A percentile compares a stretch with the other conserved stretches of the same genome.
Conservation (phyloP, 2,113 vertebrate genomes). For the Ursus arctos region DNA sequence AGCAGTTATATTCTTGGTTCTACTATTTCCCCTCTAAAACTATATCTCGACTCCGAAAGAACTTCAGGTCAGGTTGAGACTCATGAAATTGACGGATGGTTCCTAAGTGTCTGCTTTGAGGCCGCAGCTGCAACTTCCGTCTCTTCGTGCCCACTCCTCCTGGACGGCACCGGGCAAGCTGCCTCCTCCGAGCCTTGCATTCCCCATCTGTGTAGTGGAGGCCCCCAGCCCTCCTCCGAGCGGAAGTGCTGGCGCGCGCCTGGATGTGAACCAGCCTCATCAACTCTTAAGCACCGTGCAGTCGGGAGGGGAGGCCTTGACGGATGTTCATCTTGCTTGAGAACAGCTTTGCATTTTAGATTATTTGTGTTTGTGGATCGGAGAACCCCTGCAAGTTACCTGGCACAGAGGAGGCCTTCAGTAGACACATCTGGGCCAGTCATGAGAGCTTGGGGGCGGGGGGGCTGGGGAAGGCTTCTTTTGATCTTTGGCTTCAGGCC, state of each 20-base stretch:
- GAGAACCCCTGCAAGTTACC: neutral
- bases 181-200: neutral
- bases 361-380: neutral
- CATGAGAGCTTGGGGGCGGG: neutral
- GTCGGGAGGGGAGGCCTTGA: neutral
- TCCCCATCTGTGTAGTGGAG: too few relatives aligned
- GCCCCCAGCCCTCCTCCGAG: neutral
- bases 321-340: neutral
- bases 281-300: fast-evolving
- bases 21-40: neutral
- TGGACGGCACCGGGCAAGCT: neutral
- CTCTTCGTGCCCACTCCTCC: neutral
- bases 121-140: neutral
- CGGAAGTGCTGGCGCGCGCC: neutral
- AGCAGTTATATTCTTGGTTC: neutral
- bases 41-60: neutral
- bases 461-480: neutral
- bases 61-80: neutral
- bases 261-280: fast-evolving
- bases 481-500: neutral
- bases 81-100: neutral
- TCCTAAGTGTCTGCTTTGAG: neutral
- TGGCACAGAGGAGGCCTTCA: neutral
- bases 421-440: neutral
- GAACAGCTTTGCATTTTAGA: constrained; percentile 19